Base-by-base conservation (phyloP, 2,113 vertebrate species). In the Lampris megalopsis region DNA sequence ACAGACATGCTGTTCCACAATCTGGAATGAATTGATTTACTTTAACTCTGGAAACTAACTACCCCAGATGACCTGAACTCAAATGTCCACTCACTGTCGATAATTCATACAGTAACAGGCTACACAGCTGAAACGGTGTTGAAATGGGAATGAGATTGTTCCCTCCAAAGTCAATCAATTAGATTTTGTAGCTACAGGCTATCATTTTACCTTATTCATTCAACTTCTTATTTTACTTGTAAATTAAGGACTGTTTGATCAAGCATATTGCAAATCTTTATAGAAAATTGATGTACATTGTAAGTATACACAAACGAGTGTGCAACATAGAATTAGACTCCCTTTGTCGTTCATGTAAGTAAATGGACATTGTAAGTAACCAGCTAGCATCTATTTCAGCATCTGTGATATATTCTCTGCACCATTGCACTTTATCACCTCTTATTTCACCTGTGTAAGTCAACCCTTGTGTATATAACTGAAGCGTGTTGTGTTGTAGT, bases 111-210 rank as follows among this genome's bases (percentile, higher is more conserved):
- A 66, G 68, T 63, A 67, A 75, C 78, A 79, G 72, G 47, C 77
- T 54, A 78, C 83, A 81, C 72, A 73, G 80, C 57, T 68, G 63
- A 48, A 63, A 73, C 79, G 37, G 47, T 35, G 58, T 71, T 82
- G 80, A 83, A 82, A 80, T 79, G 83, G 84, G 85, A 91, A 91
- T 85, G 80, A 90, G 76, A 82, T 85, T 73, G 83, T 89, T 86
- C 83, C 85, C 85, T 82, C 68, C 2, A 61, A 78, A 82, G 83
- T 71, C 9, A 11, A 38, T 40, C 9, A 38, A 38, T 58, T 59
- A 38, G 9, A 37, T 57, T 72, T 63, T 67, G 56, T 70, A 78
- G 75, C 57, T 6, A n/a, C 56, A 59, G 37, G 37, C 57, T 8
- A 59, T 59, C 4, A 35, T 59, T 24, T 24, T 24, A 24, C 24